Evolutionary conservation across 2,113 vertebrate species (phyloP).

Genomic region (Oreocharis arfaki): DNA sequence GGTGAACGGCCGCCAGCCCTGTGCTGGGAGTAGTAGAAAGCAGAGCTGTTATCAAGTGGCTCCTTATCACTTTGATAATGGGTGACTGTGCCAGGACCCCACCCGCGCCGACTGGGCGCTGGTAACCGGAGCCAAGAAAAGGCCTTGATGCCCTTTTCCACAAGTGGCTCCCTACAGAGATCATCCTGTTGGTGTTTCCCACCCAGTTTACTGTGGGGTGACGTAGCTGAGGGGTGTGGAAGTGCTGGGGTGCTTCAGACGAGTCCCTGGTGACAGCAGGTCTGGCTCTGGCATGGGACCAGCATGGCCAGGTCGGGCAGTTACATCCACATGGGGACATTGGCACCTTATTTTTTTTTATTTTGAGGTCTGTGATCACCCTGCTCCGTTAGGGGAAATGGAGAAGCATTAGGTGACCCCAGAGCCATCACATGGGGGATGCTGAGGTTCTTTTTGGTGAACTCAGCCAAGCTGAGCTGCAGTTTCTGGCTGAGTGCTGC

Average conservation of each 20-base stretch:
- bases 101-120: neutral
- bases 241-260: rapidly evolving
- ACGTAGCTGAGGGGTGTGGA: rapidly evolving
- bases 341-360: too few species aligned
- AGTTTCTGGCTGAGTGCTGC: neutral
- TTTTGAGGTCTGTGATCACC: too few species aligned
- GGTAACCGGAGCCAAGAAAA: neutral
- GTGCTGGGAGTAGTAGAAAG: neutral
- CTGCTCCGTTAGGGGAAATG: neutral
- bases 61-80: neutral
- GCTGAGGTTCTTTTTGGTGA: neutral
- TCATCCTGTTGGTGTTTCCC: neutral
- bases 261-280: neutral
- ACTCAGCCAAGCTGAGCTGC: neutral
- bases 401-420: neutral
- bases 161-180: neutral
- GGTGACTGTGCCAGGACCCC: neutral
- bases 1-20: neutral
- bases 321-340: rapidly evolving
- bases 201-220: neutral
- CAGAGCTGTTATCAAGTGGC: neutral
- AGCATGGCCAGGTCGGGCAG: rapidly evolving
- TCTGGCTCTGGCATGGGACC: neutral
- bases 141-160: neutral
- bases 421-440: rapidly evolving